Conservation (phyloP, 2,888 invertebrate species). For the Teleogryllus oceanicus region DNA sequence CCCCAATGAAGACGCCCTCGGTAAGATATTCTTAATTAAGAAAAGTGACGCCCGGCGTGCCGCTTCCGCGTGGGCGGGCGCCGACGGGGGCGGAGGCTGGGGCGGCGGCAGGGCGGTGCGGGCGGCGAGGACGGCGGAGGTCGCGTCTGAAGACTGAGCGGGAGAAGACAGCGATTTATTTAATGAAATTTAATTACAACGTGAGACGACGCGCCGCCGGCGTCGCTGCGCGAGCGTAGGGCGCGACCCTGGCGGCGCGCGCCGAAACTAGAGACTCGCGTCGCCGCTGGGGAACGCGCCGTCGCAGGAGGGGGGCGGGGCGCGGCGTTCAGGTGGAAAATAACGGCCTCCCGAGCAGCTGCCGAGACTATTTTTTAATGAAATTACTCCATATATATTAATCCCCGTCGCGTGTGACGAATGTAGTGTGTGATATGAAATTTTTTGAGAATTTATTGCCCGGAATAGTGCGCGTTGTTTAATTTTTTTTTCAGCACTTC, state of each 20-base stretch:
- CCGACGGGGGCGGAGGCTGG: neutral
- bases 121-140: neutral
- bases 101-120: too few relatives aligned
- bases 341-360: too few relatives aligned
- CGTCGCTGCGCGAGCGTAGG: neutral
- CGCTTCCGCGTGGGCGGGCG: neutral
- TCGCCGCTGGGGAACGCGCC: neutral
- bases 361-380: too few relatives aligned
- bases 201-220: neutral
- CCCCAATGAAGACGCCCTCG: neutral
- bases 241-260: neutral
- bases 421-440: too few relatives aligned
- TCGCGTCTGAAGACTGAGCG: neutral
- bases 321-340: neutral
- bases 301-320: neutral
- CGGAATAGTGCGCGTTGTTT: too few relatives aligned
- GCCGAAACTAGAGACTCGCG: neutral
- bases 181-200: slow-evolving; percentile 18
- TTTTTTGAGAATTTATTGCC: too few relatives aligned
- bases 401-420: too few relatives aligned
- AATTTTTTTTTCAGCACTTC: too few relatives aligned
- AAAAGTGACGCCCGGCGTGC: neutral
- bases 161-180: slow-evolving; percentile 18
- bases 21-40: slow-evolving; percentile 10
- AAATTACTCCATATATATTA: too few relatives aligned